Percentiles rank a stretch among this genome's conserved stretches.
Conservation (phyloP, 1,140 invertebrate genomes). For the Nasonia vitripennis region DNA sequence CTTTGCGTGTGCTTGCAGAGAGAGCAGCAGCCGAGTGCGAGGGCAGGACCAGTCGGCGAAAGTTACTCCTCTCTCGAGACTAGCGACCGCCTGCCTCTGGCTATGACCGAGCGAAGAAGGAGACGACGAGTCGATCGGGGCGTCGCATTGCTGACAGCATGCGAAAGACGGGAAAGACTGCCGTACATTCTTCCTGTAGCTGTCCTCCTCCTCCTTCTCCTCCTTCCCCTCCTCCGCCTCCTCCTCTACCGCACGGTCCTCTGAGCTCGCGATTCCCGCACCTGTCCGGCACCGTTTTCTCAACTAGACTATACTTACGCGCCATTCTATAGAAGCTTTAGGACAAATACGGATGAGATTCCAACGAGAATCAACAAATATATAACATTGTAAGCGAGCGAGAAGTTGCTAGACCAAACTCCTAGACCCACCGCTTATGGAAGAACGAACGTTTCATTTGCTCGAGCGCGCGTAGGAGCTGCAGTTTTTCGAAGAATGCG, state of each 20-base stretch:
- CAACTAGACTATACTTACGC: neutral
- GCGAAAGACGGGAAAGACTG: neutral
- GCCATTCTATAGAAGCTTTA: slow-evolving; percentile 10
- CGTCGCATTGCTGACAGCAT: neutral
- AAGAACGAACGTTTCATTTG: neutral
- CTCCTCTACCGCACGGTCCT: neutral
- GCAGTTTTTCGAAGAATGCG: slow-evolving; percentile 8
- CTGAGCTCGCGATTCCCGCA: neutral
- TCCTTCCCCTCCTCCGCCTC: too few species aligned
- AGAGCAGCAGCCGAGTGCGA: neutral
- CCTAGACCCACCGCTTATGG: neutral
- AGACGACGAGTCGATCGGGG: neutral
- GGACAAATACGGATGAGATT: slow-evolving; percentile 5
- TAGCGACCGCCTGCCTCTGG: neutral
- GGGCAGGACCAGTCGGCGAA: neutral
- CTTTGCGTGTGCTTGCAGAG: neutral
- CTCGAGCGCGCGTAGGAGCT: neutral
- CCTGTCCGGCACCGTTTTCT: slow-evolving; percentile 10
- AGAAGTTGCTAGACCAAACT: neutral
- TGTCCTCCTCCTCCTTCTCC: neutral
- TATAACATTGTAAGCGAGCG: slow-evolving; percentile 19
- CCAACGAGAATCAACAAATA: neutral
- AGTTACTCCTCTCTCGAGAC: slow-evolving; percentile 2
- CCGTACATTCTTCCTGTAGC: slow-evolving; percentile 4
- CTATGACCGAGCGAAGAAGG: neutral